Base-by-base conservation (phyloP, 2,888 invertebrate genomes). In the Nipponacmea schrenckii region DNA sequence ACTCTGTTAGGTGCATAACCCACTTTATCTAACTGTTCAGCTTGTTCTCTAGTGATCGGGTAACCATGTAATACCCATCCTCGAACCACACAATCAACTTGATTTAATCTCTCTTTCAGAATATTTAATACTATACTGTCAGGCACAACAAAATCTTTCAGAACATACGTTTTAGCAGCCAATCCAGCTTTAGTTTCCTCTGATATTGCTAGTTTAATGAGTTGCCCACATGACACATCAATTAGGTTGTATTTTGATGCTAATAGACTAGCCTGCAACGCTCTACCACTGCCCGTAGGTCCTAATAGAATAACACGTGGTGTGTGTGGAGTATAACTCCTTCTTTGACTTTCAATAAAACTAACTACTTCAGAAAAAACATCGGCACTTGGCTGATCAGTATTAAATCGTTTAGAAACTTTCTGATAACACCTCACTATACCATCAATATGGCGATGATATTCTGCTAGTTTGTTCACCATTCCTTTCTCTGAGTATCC, bases 51-150 rank as follows among this genome's bases (percentile, higher is more conserved):
- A 7, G 85, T 86, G 24, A 79, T 72, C 2, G 89, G 89, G 69
- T 85, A 89, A 0, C 89, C 89, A 75, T 86, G 85, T 69, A 89
- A 77, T n/a, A 89, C 88, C 89, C 89, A 89, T 20, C 89, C 89
- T 65, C 87, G 77, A 26, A 84, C 87, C 31, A 86, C 83, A 80
- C 88, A 88, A 77, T 89, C 89, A 73, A 88, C 71, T 77, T 87
- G 85, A 27, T 82, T 81, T 69, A 89, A 80, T 26, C 89, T 78
- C 15, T 86, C 86, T 50, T 84, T 81, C 62, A 89, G 77, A 48
- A 89, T 81, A 62, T 81, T 83, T 78, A 89, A 75, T 17, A 89
- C 83, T 65, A 87, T 84, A 68, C 83, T 83, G 75, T 89, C 89
- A 14, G 89, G 89, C 26, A 88, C 89, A 88, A 78, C 26, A 73